Conservation (phyloP, 2,888 invertebrate genomes). For the Cerastoderma edule region DNA sequence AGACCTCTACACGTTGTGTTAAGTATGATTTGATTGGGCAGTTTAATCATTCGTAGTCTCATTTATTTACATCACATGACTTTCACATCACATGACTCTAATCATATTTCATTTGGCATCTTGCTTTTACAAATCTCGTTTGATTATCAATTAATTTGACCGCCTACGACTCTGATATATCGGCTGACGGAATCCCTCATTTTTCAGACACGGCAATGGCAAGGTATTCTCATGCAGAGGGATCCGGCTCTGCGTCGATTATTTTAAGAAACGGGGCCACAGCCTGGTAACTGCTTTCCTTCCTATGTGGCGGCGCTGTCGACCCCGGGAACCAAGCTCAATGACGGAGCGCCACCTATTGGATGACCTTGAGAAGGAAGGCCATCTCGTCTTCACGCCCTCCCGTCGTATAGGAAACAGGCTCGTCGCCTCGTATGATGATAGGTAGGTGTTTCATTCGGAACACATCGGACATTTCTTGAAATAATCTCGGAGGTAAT, state of each 20-base stretch:
- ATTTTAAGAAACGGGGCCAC: slow-evolving; percentile 90
- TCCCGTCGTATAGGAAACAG: slow-evolving; percentile 91
- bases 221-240: slow-evolving; percentile 90
- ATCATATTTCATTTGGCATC: background rate
- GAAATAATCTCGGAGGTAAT: too few species aligned
- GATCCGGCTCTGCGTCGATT: slow-evolving; percentile 90
- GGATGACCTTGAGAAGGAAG: slow-evolving; percentile 90
- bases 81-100: background rate
- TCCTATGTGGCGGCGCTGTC: slow-evolving; percentile 87
- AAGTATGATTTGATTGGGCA: background rate
- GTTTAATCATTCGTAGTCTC: background rate
- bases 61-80: background rate
- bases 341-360: slow-evolving; percentile 86
- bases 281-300: slow-evolving; percentile 86
- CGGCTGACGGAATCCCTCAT: background rate
- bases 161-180: background rate
- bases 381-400: slow-evolving; percentile 95
- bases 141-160: background rate
- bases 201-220: slow-evolving; percentile 87
- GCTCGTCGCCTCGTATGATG: slow-evolving; percentile 86
- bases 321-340: slow-evolving; percentile 68
- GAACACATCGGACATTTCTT: too few species aligned
- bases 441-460: slow-evolving; percentile 85
- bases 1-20: too few species aligned
- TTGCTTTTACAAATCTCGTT: background rate